Evolutionary conservation across 2,888 invertebrate species (phyloP), one percentile per base, ranked within the genome.

Genomic region (Yponomeuta plumbellus): DNA sequence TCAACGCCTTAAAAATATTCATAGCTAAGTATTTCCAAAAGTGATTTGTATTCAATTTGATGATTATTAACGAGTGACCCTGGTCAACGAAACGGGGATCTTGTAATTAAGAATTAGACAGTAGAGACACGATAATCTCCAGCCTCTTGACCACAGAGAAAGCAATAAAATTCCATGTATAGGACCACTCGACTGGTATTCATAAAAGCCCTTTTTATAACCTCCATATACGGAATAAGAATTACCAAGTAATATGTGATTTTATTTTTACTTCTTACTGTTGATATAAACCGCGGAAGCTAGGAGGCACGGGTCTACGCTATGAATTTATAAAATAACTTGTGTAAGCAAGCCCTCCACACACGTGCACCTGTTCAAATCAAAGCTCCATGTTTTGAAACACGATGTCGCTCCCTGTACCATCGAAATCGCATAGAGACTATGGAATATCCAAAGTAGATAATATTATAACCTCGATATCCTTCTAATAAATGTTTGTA

Each of bases 291-390:
- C 5, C 13, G 44, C 17, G 17, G 44, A 52, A 6, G 44, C 17
- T 8, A 52, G 44, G 17, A 52, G 44, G 44, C 17, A 52, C 17
- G 44, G 17, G 44, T 52, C 44, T 13, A 52, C 17, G 44, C 44
- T 1, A 52, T 52, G 44, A 52, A 52, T 52, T 52, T 52, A 79
- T 81, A 76, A 83, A 86, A 86, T 83, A 79, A 80, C 78, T 84
- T 86, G 78, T 79, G 77, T 78, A 80, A 81, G 77, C 82, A 80
- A 81, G 77, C 82, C 81, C 23, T n/a, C 57, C 13, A 83, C 79
- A 77, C 80, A 82, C 79, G 77, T 80, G 85, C 89, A 89, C 88
- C 89, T 89, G 86, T 84, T 80, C 81, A 87, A 88, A 87, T 80
- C 81, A 86, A 88, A 86, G 85, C 83, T 76, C 74, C 76, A 78